Evolutionary conservation across 2,888 invertebrate genomes (phyloP).

Genomic region (Kryphioiulus occultus): DNA sequence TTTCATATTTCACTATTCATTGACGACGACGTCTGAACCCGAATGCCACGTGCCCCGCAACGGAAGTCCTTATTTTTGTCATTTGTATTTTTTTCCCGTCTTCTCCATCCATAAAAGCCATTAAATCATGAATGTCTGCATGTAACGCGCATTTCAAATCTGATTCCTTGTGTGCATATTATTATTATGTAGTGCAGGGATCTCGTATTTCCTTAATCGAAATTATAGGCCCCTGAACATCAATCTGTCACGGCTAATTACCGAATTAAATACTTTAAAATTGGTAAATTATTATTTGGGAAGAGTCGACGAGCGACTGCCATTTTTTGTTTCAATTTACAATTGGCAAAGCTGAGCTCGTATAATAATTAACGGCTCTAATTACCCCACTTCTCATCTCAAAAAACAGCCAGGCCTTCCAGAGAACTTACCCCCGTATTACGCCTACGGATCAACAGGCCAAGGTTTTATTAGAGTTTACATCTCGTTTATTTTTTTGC

Average conservation of each 20-base stretch:
- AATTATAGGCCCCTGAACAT: conserved; percentile 22
- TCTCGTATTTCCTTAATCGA: conserved; percentile 30
- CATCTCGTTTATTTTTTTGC: too few relatives aligned
- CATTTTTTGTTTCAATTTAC: conserved; percentile 1
- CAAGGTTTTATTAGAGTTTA: background rate
- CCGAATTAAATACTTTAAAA: conserved; percentile 2
- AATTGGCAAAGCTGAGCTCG: background rate
- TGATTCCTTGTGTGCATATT: conserved; percentile 35
- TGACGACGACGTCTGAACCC: conserved; percentile 18
- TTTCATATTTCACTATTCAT: conserved; percentile 35
- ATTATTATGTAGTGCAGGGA: conserved; percentile 30
- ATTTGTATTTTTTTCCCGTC: background rate
- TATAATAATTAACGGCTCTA: background rate
- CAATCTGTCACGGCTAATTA: conserved; percentile 20
- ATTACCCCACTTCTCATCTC: background rate
- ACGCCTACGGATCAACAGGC: background rate
- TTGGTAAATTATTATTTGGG: conserved; percentile 25
- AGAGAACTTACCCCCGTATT: background rate
- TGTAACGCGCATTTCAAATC: conserved; percentile 1
- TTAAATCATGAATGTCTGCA: conserved; percentile 4
- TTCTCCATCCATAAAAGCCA: background rate
- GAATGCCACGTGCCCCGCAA: conserved; percentile 26
- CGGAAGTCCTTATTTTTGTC: conserved; percentile 31
- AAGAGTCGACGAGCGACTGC: background rate
- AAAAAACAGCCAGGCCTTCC: background rate